Evolutionary conservation across 2,113 vertebrate species (phyloP), one percentile per base, ranked within the genome.

Genomic region (Hypomesus transpacificus): DNA sequence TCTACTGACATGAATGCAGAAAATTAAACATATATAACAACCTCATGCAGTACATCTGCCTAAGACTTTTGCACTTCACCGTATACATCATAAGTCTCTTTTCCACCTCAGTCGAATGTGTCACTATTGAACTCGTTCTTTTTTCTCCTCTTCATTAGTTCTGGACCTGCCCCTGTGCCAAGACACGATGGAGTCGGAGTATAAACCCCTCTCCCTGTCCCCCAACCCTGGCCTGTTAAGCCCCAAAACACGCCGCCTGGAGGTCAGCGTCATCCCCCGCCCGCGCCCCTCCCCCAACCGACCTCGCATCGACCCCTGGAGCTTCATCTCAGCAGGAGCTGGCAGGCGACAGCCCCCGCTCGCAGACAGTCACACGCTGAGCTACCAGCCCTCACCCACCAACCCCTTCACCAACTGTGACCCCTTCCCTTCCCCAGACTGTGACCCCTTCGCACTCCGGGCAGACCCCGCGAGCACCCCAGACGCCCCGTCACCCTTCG

Each of bases 241-340:
- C 81, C 93, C 92, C 1, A 93, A 93, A 83, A 90, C 93, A 21
- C 85, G 84, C 0, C 89, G 90, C 0, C 85, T 90, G 39, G 91
- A 93, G 58, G 90, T 94, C 79, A 92, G 87, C 56, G 90, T 95
- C 79, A 92, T 95, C 61, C 91, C 94, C 5, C 84, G 95, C 8
- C 95, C 95, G 0, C 92, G 94, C 0, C 95, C 94, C 0, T 95
- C 94, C 2, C 92, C 94, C 3, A 83, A 92, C n/a, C 92, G 95
- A 3, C 93, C 82, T 50, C 92, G 94, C 75, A 95, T 96, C 1
- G 94, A 96, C 75, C 94, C 94, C 0, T 96, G 95, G 95, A 96
- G 94, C 87, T 96, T 95, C 16, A 89, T 95, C 70, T 95, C 95
- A 0, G 91, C 94, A 0, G 93, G 94, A 0, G 62, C 73, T 28